Base-by-base conservation (phyloP, 2,888 invertebrate species). In the Poecilobothrus nobilitatus region DNA sequence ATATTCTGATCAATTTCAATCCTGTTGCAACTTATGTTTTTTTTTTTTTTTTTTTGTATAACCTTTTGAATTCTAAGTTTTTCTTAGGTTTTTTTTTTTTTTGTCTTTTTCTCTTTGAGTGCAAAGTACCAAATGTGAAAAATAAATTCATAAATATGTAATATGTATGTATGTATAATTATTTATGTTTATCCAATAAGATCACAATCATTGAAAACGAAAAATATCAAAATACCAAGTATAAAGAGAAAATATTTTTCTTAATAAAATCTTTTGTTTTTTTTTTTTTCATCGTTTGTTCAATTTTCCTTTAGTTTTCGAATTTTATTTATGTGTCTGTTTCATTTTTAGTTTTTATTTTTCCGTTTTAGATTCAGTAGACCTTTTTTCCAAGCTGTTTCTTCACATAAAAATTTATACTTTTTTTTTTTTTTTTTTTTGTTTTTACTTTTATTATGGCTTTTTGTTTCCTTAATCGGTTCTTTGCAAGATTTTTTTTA, bases 151-250 rank as follows among this genome's bases (percentile, higher is more conserved):
- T 53, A 53, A 6, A 53, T 53, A 18, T 53, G 53, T 18, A n/a
- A 18, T 53, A 53, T 12, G 53, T 53, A 53, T 44, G 12, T 44
- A 44, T 41, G 18, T 53, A n/a, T 53, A 53, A 18, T 53, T 53
- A 53, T 53, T 53, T 53, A 53, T 53, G 53, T 53, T 18, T 53
- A 53, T 53, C n/a, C 53, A 53, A 53, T 53, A 53, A 53, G 53
- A 53, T 53, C 15, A 53, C 53, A 53, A 53, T 53, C 53, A 53
- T 53, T 53, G 53, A 53, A 41, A 41, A 41, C 5, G 27, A 53
- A 53, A 53, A 53, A 15, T 53, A 53, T 53, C 53, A 53, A 53
- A 53, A 53, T 53, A 53, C 53, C 9, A 53, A 53, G n/a, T 37
- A 18, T 12, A 53, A 18, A 53, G 53, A 53, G 18, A 53, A 53